These are phyloP conservation scores for Harmothoe impar DNA, from an alignment of 2,888 invertebrate species.

Conservation along the genomic window DNA sequence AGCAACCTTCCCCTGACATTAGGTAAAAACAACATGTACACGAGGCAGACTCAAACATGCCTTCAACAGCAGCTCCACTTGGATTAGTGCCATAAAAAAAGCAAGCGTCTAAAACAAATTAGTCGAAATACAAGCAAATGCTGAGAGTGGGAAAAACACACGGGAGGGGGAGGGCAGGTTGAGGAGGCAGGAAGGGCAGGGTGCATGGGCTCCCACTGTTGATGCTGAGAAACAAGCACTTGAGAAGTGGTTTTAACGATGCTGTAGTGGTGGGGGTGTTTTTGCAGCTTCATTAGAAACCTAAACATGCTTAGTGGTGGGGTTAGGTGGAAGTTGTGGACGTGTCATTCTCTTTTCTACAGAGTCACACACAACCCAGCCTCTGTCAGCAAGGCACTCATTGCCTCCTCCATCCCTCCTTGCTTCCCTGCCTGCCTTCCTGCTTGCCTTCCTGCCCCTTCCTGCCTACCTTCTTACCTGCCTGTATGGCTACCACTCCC, in stretches of 20 bases:
- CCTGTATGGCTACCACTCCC: too few species aligned
- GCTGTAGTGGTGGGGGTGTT: not conserved
- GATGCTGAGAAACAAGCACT: constrained; percentile 18
- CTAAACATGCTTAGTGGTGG: constrained; percentile 28
- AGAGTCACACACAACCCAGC: not conserved
- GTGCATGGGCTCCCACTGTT: not conserved
- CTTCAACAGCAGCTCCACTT: not conserved
- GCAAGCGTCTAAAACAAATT: constrained; percentile 1
- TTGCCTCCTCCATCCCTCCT: too few species aligned
- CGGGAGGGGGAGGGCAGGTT: not conserved
- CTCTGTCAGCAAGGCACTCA: too few species aligned
- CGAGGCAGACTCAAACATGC: not conserved
- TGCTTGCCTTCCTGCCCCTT: too few species aligned
- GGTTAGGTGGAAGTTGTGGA: not conserved
- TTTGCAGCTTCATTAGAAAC: constrained; percentile 23
- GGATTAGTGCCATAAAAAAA: not conserved
- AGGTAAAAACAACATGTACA: not conserved
- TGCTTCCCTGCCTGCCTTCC: too few species aligned
- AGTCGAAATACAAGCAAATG: constrained; percentile 12
- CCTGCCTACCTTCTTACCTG: too few species aligned
- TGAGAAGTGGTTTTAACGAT: constrained; percentile 31
- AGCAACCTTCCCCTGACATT: not conserved
- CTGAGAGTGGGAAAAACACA: not conserved
- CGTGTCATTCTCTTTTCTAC: not conserved
- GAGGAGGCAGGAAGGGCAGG: not conserved